Evolutionary conservation across 1,140 invertebrate genomes (phyloP), one percentile per base, ranked within the genome.

Genomic region (Drosophila albomicans): DNA sequence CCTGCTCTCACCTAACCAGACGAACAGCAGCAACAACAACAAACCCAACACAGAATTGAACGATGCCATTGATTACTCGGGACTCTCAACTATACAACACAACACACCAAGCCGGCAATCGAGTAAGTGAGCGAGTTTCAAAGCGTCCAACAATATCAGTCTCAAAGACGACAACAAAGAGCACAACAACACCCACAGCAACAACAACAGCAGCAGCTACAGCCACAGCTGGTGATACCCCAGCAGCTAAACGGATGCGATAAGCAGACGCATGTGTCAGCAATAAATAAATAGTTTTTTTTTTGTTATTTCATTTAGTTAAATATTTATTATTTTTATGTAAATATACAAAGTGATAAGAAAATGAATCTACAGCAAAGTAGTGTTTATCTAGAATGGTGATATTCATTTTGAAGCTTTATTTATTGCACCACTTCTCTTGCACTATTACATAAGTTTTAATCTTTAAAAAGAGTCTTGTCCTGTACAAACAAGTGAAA

Each of bases 21-120:
- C 48, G 28, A 82, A 35, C 57, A 81, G 30, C 68, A 72, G 25
- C 30, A 81, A 45, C 73, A 77, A 64, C 65, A 77, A 64, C 65
- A 77, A 52, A n/a, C 32, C 1, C 46, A 73, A 52, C 15, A 77
- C 57, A 41, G 67, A 51, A 46, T 70, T 75, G 32, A 65, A 49
- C 71, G 67, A 46, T 63, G 78, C 65, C 84, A 88, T 88, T 62
- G 41, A 43, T 84, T 45, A 49, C 73, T 4, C 20, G 20, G 45
- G 58, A 20, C 51, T 48, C 61, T 43, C 35, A 38, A 43, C n/a
- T 10, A 28, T 54, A 43, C 45, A 51, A 30, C 57, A 41, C 52
- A 20, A 63, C 59, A 75, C 73, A 43, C 56, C 67, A 59, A 52
- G 54, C 72, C 41, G 65, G 62, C 74, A 85, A 86, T 78, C 78